These are phyloP conservation scores for Hydrotaea diabolus DNA, from an alignment of 2,888 invertebrate species.

Conservation along the genomic window DNA sequence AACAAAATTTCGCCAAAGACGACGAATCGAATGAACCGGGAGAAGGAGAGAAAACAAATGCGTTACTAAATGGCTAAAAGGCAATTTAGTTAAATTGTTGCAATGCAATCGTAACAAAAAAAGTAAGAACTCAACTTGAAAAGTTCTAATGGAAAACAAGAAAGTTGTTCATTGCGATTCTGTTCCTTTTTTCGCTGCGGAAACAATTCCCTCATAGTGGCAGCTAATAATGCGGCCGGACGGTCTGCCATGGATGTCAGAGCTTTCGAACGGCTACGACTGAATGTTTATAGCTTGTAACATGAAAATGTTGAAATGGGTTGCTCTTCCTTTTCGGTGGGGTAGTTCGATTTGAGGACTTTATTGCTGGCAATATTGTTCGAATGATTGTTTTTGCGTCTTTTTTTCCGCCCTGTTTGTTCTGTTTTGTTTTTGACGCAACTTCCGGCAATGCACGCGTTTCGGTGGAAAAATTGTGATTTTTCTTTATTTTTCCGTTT, in stretches of 20 bases:
- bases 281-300: constrained; percentile 1
- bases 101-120: constrained; percentile 50
- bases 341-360: constrained; percentile 33
- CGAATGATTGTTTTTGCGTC: constrained; percentile 48
- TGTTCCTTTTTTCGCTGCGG: constrained; percentile 19
- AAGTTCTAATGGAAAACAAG: constrained; percentile 52
- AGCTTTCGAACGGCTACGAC: constrained; percentile 13
- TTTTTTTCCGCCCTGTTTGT: not conserved
- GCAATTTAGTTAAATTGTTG: constrained; percentile 65
- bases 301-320: not conserved
- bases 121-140: constrained; percentile 38
- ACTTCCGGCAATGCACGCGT: constrained; percentile 78
- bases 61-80: constrained; percentile 66
- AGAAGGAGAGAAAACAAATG: constrained; percentile 36
- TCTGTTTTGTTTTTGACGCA: constrained; percentile 76
- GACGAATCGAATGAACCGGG: not conserved
- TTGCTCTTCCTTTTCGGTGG: not conserved
- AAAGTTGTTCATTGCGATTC: constrained; percentile 19
- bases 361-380: constrained; percentile 24
- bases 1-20: not conserved
- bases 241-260: constrained; percentile 7
- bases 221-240: constrained; percentile 67
- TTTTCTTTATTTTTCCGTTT: constrained; percentile 47
- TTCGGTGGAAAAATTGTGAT: constrained; percentile 56
- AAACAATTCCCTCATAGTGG: constrained; percentile 59